Evolutionary conservation across 37 sponge, comb jelly and placozoan species (phyloP), one percentile per base, ranked within the genome.

Genomic region (Halisarca cf. caerulea): DNA sequence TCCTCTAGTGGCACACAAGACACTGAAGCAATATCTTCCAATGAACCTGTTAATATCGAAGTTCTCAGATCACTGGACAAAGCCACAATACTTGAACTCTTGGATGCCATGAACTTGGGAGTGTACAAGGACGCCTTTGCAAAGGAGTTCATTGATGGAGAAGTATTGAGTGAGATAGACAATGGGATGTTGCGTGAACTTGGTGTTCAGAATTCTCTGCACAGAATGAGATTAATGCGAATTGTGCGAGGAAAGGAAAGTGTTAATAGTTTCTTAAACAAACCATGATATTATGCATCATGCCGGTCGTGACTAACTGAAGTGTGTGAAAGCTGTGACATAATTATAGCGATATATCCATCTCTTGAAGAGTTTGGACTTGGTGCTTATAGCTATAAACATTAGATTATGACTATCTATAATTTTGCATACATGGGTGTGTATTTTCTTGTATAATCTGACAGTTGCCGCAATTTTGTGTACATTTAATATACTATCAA

Each of bases 81-180:
- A 15, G 45, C 17, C 1, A 44, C 18, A 37, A 24, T 74, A 17
- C 44, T 74, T 9, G 1, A 44, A 7, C 42, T 74, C 24, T 23
- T 74, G 45, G 77, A 74, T 11, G 45, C 42, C n/a, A 74, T 74
- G 77, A 74, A 74, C 14, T 37, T 74, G 44, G 18, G 25, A 11
- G 45, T 24, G 40, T 74, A 74, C 77, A 74, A 43, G 45, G 77
- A 74, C 0, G 25, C 3, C 42, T 74, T 74, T 74, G 14, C 36
- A 41, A 23, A 74, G 7, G 77, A 74, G 7, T 37, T 36, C 25
- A 74, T 74, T 74, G 77, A 74, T 74, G 77, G 77, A 74, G 45
- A 44, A 40, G 23, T 39, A 23, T 17, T 74, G 45, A 37, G 38
- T 43, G 24, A 37, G 11, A n/a, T 74, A 9, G 24, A 15, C 41